These are phyloP conservation scores for Cataglyphis cursor DNA, from an alignment of 2,888 invertebrate species.

Conservation along the genomic window DNA sequence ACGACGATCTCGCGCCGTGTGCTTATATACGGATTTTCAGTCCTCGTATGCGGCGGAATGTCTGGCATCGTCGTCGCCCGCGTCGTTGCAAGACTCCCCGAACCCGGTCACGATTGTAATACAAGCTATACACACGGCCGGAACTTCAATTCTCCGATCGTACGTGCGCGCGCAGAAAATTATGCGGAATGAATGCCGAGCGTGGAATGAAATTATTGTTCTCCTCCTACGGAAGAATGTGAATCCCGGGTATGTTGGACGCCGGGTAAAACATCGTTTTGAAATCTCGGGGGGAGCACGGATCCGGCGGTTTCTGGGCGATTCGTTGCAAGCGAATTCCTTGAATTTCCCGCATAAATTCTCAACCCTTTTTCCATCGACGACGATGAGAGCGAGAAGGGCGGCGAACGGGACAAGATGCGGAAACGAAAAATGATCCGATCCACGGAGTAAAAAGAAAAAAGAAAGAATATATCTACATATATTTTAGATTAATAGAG, in stretches of 20 bases:
- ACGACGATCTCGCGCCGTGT: not conserved
- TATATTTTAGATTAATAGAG: slow-evolving; percentile 8
- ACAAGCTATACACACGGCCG: slow-evolving; percentile 38
- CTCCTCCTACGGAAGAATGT: slow-evolving; percentile 34
- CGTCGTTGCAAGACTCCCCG: slow-evolving; percentile 16
- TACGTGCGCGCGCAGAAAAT: slow-evolving; percentile 52
- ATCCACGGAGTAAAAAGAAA: not conserved
- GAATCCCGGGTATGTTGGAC: slow-evolving; percentile 57
- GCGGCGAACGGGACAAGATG: slow-evolving; percentile 24
- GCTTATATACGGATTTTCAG: slow-evolving; percentile 20
- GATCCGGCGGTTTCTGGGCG: slow-evolving; percentile 58
- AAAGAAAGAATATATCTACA: not conserved
- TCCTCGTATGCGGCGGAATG: slow-evolving; percentile 23
- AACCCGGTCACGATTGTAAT: slow-evolving; percentile 51
- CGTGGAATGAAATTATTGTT: slow-evolving; percentile 55
- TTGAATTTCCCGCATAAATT: slow-evolving; percentile 77
- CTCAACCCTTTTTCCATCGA: slow-evolving; percentile 45
- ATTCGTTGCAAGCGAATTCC: slow-evolving; percentile 70
- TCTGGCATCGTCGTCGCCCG: slow-evolving; percentile 5
- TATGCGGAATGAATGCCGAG: slow-evolving; percentile 54
- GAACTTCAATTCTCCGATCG: slow-evolving; percentile 55
- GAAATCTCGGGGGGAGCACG: slow-evolving; percentile 57
- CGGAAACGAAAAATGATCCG: slow-evolving; percentile 32
- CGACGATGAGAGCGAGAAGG: slow-evolving; percentile 8
- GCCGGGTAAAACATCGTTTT: slow-evolving; percentile 61